Evolutionary conservation across 2,888 invertebrate species (phyloP).

Genomic region (Nudaria mundana): DNA sequence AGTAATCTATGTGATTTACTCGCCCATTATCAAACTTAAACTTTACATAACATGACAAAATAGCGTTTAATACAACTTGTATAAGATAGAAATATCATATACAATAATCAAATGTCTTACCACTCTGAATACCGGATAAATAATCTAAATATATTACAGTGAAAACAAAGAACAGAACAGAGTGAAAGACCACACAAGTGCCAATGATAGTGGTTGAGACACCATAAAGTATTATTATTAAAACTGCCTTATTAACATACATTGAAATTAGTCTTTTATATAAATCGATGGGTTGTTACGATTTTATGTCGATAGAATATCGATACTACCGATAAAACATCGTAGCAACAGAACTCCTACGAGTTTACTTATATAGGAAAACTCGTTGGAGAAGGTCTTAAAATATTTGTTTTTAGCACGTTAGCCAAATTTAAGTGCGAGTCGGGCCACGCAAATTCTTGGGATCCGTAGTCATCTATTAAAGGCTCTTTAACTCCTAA

Average conservation of each 20-base stretch:
- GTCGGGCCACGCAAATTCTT: too few species aligned
- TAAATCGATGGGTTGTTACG: slow-evolving; percentile 12
- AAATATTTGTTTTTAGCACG: too few species aligned
- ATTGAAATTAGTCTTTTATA: slow-evolving; percentile 25
- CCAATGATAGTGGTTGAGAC: slow-evolving; percentile 12
- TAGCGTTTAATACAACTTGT: slow-evolving; percentile 9
- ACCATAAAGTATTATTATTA: slow-evolving; percentile 56
- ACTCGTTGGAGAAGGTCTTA: not conserved
- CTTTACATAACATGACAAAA: slow-evolving; percentile 12
- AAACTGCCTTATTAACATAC: slow-evolving; percentile 49
- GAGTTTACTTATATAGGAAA: not conserved
- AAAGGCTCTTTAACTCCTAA: too few species aligned
- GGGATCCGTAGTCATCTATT: too few species aligned
- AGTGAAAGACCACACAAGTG: slow-evolving; percentile 39
- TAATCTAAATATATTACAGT: slow-evolving; percentile 18
- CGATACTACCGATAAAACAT: slow-evolving; percentile 13
- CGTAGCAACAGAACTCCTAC: too few species aligned
- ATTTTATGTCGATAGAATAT: slow-evolving; percentile 7
- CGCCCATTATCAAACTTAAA: slow-evolving; percentile 10
- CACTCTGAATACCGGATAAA: slow-evolving; percentile 18
- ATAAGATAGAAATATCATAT: slow-evolving; percentile 12
- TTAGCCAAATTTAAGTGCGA: too few species aligned
- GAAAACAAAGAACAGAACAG: slow-evolving; percentile 32
- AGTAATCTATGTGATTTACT: slow-evolving; percentile 18
- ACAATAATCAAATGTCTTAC: slow-evolving; percentile 19